A percentile compares a stretch with the other conserved stretches of the same genome.
Evolutionary conservation across 2,113 vertebrate species (phyloP).

Genomic region (Pollimyrus isidori): DNA sequence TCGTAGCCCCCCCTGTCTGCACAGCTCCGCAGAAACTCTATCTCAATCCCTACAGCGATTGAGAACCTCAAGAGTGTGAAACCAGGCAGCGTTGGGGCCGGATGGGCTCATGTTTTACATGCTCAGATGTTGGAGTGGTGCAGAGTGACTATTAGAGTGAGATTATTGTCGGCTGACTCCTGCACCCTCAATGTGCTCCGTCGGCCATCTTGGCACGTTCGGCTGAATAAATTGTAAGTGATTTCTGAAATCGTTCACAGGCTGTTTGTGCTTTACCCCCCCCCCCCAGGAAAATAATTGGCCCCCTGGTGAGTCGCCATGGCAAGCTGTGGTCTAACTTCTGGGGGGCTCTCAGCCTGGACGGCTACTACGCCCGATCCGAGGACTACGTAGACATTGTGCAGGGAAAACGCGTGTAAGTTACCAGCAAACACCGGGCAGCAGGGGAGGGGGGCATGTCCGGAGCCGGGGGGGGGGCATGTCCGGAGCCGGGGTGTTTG

Average conservation of each 20-base stretch:
- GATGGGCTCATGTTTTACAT: neutral
- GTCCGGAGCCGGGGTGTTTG: neutral
- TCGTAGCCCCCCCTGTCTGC: neutral
- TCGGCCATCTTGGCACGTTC: neutral
- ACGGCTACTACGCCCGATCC: constrained; percentile 92
- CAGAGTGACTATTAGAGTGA: too few species aligned
- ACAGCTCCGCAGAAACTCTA: neutral
- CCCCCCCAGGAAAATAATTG: constrained; percentile 81
- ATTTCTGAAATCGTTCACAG: neutral
- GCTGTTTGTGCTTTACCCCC: constrained; percentile 6
- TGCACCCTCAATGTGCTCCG: neutral
- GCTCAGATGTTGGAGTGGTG: neutral
- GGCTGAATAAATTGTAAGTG: neutral
- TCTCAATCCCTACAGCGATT: neutral
- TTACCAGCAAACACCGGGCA: constrained; percentile 29
- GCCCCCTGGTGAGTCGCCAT: constrained; percentile 85
- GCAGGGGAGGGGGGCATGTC: neutral
- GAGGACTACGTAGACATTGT: constrained; percentile 97
- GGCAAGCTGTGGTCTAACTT: constrained; percentile 98
- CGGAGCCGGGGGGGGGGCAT: neutral
- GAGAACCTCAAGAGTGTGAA: neutral
- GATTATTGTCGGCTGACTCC: neutral
- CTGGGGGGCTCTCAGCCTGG: constrained; percentile 90
- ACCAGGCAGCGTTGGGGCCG: neutral
- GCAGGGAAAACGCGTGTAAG: constrained; percentile 90